Conservation (phyloP, 1,140 invertebrate genomes). For the Drosophila navojoa region DNA sequence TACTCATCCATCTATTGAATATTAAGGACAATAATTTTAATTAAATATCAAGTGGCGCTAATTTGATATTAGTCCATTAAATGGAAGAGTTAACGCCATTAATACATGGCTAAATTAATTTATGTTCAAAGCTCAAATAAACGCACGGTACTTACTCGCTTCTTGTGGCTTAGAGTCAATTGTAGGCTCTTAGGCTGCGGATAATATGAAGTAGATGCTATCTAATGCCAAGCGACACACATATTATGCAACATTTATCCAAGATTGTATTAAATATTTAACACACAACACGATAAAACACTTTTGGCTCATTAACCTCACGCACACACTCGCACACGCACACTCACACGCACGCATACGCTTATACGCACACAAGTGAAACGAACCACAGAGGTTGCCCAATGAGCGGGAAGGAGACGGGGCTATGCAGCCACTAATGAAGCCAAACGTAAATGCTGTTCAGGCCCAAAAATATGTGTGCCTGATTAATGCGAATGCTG, state of each 20-base stretch:
- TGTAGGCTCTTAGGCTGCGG: constrained; percentile 14
- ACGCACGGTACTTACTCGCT: constrained; percentile 18
- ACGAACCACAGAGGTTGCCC: neutral
- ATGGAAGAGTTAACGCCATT: too few species aligned
- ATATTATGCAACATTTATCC: constrained; percentile 78
- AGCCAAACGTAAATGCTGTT: constrained; percentile 32
- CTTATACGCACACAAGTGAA: constrained; percentile 7
- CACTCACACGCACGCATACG: constrained; percentile 1
- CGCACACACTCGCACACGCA: constrained; percentile 23
- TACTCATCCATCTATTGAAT: too few species aligned
- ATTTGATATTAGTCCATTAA: too few species aligned
- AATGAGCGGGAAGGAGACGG: constrained; percentile 4
- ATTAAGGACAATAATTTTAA: too few species aligned
- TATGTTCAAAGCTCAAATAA: neutral
- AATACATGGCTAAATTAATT: too few species aligned
- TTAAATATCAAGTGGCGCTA: too few species aligned
- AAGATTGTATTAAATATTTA: constrained; percentile 81
- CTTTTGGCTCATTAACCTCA: constrained; percentile 77
- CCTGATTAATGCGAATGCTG: constrained; percentile 41
- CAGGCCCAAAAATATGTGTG: constrained; percentile 23
- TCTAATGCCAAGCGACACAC: constrained; percentile 55
- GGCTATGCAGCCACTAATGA: constrained; percentile 55
- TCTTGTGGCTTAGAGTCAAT: constrained; percentile 15
- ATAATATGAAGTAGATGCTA: neutral
- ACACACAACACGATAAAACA: constrained; percentile 79